Conservation (phyloP, 1,140 invertebrate species). For the Camponotus vicinus region DNA sequence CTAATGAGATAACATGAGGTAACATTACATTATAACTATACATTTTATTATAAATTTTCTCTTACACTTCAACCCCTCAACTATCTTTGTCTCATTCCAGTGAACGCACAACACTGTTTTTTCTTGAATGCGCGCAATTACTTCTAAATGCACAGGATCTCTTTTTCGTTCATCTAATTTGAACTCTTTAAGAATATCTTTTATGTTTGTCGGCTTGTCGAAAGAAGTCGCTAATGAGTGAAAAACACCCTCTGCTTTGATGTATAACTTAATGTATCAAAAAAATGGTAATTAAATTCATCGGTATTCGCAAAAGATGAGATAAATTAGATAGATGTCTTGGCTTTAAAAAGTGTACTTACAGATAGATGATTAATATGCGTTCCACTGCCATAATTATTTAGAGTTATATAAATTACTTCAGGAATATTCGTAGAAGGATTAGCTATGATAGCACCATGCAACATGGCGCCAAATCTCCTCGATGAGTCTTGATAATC, state of each 20-base stretch:
- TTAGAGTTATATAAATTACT: constrained; percentile 87
- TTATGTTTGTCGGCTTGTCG: constrained; percentile 84
- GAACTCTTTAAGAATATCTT: constrained; percentile 85
- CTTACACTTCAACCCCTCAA: constrained; percentile 83
- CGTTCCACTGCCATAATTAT: constrained; percentile 87
- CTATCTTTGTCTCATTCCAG: constrained; percentile 87
- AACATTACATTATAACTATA: constrained; percentile 46
- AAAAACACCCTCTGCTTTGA: constrained; percentile 87
- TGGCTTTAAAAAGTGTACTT: constrained; percentile 72
- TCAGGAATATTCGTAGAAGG: constrained; percentile 88
- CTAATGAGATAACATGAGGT: background rate
- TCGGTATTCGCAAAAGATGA: background rate
- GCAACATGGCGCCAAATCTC: constrained; percentile 88
- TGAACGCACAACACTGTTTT: constrained; percentile 88
- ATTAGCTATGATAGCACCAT: constrained; percentile 88
- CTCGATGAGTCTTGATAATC: constrained; percentile 88
- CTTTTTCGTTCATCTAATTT: constrained; percentile 84
- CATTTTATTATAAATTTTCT: background rate
- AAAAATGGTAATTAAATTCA: constrained; percentile 26
- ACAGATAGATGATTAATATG: constrained; percentile 87
- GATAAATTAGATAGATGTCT: background rate
- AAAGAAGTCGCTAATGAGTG: constrained; percentile 81
- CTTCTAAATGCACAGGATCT: constrained; percentile 87
- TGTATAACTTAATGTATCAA: constrained; percentile 84
- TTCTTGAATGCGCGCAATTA: constrained; percentile 87